phyloP scores from a whole-genome alignment of 2,797 vertebrate species.

The Ambastaia sidthimunki region DNA sequence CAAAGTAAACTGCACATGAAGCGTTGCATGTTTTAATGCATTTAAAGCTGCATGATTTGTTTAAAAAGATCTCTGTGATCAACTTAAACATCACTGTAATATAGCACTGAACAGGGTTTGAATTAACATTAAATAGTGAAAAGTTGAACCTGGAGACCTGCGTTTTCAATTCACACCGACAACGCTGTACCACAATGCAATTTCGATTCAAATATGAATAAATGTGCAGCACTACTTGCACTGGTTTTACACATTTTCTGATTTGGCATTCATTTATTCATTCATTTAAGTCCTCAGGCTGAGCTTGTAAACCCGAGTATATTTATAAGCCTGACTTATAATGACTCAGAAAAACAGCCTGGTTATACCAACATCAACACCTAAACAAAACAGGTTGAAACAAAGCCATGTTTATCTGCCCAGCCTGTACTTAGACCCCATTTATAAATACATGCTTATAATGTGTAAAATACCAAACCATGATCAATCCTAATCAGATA shows the following conservation, averaged over 20 bases:
- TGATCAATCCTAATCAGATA: conserved; percentile 33
- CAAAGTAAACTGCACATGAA: neutral
- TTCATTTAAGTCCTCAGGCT: neutral
- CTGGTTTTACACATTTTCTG: neutral
- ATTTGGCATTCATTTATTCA: neutral
- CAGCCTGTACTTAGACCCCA: conserved; percentile 8
- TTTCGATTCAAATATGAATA: neutral
- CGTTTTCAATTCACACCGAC: neutral
- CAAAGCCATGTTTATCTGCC: neutral
- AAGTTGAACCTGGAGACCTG: neutral
- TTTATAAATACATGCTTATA: conserved; percentile 13
- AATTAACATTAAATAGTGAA: neutral
- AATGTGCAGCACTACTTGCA: too few relatives aligned
- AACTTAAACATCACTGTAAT: too few relatives aligned
- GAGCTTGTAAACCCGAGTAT: neutral
- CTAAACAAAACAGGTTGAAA: neutral
- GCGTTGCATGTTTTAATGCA: neutral
- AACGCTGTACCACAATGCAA: neutral
- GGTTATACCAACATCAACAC: neutral
- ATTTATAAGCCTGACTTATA: neutral
- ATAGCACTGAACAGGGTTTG: neutral
- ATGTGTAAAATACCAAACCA: conserved; percentile 41
- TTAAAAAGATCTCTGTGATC: neutral
- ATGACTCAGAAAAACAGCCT: neutral
- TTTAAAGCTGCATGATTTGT: neutral